These are phyloP conservation scores for Philopotamus ludificatus DNA, from an alignment of 1,140 invertebrate species.

Conservation along the genomic window DNA sequence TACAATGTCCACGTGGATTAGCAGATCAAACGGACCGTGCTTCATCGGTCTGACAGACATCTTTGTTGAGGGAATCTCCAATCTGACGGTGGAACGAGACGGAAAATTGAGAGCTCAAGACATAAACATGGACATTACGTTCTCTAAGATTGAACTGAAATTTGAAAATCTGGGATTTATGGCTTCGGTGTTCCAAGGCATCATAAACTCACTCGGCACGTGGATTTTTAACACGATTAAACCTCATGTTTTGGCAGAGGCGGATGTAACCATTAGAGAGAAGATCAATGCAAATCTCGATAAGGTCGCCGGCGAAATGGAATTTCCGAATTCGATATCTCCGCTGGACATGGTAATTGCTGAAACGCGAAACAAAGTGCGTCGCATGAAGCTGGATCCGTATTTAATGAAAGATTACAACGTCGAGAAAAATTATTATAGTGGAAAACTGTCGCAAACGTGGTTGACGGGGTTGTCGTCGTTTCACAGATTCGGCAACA, in stretches of 20 bases:
- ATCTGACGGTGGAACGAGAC: constrained; percentile 66
- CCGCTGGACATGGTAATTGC: constrained; percentile 79
- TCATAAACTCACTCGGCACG: constrained; percentile 77
- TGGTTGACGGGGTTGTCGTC: constrained; percentile 76
- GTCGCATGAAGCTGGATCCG: constrained; percentile 70
- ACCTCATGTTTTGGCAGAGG: constrained; percentile 74
- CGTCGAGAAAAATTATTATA: constrained; percentile 66
- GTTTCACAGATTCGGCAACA: constrained; percentile 78
- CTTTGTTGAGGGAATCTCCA: constrained; percentile 63
- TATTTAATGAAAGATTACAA: constrained; percentile 70
- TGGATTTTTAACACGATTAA: constrained; percentile 83
- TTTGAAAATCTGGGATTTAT: constrained; percentile 79
- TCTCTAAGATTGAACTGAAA: constrained; percentile 74
- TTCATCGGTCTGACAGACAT: constrained; percentile 72
- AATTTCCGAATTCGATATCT: constrained; percentile 81
- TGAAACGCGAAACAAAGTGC: constrained; percentile 69
- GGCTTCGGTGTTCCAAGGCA: constrained; percentile 70
- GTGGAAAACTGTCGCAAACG: constrained; percentile 66
- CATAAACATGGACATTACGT: constrained; percentile 76
- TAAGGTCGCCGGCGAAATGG: constrained; percentile 64
- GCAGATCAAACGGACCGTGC: constrained; percentile 70
- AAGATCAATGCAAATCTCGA: constrained; percentile 68
- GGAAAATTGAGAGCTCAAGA: constrained; percentile 74
- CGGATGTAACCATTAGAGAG: constrained; percentile 65
- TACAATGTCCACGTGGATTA: constrained; percentile 68